These are phyloP conservation scores for Amphimedon queenslandica DNA, from an alignment of 37 sponge, comb jelly and placozoan species.

Conservation along the genomic window DNA sequence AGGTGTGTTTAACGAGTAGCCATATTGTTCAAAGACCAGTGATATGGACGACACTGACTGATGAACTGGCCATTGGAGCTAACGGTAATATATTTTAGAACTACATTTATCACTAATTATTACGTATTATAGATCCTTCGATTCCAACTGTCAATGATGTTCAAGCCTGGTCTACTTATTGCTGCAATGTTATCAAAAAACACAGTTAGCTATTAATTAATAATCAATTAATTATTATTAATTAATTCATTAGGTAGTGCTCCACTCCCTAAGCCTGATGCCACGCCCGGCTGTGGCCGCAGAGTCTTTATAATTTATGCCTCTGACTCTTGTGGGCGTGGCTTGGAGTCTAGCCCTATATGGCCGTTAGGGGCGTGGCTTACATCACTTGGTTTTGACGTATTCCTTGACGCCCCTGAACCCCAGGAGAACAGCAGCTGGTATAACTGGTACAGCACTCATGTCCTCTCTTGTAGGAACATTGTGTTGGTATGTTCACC, in stretches of 20 bases:
- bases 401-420: conserved; percentile 22
- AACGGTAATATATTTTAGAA: no score
- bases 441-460: conserved; percentile 36
- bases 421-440: conserved; percentile 24
- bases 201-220: background rate
- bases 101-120: no score
- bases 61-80: no score
- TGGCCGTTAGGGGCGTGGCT: background rate
- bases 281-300: conserved; percentile 24
- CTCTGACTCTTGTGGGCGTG: conserved; percentile 20
- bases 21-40: background rate
- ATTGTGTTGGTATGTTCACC: conserved; percentile 50
- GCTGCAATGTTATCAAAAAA: background rate
- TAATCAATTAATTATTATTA: background rate
- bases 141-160: no score
- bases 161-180: background rate
- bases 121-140: no score
- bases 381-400: conserved; percentile 1
- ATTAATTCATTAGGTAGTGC: no score
- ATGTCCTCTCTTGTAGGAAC: conserved; percentile 28
- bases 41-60: no score
- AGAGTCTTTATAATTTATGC: conserved; percentile 54
- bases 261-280: conserved; percentile 6
- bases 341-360: background rate
- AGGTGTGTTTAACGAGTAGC: background rate